Conservation (phyloP, 1,140 invertebrate species). For the Heliothis virescens region DNA sequence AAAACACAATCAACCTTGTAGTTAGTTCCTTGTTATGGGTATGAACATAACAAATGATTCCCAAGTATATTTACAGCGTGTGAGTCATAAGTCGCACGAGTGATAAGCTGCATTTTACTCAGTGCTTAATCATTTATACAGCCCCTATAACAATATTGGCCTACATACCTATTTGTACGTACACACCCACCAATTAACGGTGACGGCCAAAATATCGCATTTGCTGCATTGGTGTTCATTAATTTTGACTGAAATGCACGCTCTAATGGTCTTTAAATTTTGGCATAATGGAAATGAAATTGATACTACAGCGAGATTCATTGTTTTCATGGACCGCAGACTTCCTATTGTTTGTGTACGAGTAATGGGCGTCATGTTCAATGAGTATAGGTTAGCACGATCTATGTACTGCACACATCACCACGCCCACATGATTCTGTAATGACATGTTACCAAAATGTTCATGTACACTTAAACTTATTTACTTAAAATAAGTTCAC, state of each 20-base stretch:
- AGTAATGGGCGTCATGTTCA: not conserved
- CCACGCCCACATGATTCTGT: slow-evolving; percentile 9
- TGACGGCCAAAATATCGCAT: slow-evolving; percentile 16
- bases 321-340: slow-evolving; percentile 23
- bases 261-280: slow-evolving; percentile 27
- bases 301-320: slow-evolving; percentile 21
- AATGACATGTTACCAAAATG: too few species aligned
- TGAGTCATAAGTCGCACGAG: slow-evolving; percentile 38
- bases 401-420: not conserved
- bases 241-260: slow-evolving; percentile 18
- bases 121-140: slow-evolving; percentile 31
- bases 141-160: slow-evolving; percentile 29
- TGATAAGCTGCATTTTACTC: slow-evolving; percentile 40
- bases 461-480: too few species aligned
- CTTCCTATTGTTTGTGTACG: slow-evolving; percentile 17
- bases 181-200: slow-evolving; percentile 35
- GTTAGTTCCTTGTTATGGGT: slow-evolving; percentile 43
- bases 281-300: slow-evolving; percentile 10
- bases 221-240: slow-evolving; percentile 27
- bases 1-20: slow-evolving; percentile 41
- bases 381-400: slow-evolving; percentile 1
- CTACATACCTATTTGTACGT: slow-evolving; percentile 33
- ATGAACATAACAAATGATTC: slow-evolving; percentile 39
- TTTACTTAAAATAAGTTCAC: too few species aligned
- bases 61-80: slow-evolving; percentile 33